phyloP scores from a whole-genome alignment of 1,140 invertebrate genomes.

The Brachystomella parvula region DNA sequence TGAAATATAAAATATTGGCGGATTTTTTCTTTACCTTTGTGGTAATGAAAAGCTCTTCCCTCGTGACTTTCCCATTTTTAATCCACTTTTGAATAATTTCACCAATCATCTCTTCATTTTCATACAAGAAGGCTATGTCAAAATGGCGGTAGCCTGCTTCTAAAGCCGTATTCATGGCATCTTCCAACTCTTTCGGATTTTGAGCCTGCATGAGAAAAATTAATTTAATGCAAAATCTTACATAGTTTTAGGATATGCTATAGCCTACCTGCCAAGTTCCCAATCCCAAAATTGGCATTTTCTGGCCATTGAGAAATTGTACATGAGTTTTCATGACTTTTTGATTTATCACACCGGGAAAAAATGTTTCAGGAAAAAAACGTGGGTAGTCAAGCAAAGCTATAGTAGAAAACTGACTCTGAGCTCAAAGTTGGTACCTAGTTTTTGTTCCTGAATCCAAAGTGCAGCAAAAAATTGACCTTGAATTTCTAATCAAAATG shows the following conservation, averaged over 20 bases:
- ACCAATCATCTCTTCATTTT: conserved; percentile 43
- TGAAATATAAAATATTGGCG: conserved; percentile 60
- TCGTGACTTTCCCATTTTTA: conserved; percentile 39
- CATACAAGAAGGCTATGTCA: conserved; percentile 41
- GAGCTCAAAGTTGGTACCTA: no score
- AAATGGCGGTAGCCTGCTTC: conserved; percentile 42
- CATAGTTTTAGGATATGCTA: background rate
- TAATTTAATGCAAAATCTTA: background rate
- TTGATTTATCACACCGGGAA: no score
- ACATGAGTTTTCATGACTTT: no score
- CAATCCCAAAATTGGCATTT: conserved; percentile 22
- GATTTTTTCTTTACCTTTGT: conserved; percentile 44
- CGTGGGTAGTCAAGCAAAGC: no score
- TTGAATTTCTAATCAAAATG: no score
- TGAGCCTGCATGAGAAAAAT: conserved; percentile 5
- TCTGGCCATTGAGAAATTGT: conserved; percentile 18
- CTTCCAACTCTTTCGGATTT: conserved; percentile 34
- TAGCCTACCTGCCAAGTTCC: conserved; percentile 6
- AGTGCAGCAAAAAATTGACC: no score
- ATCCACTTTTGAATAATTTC: conserved; percentile 39
- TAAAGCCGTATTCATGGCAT: conserved; percentile 40
- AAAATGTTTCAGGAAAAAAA: no score
- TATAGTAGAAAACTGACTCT: no score
- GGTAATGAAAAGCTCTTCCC: conserved; percentile 43
- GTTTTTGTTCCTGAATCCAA: no score